A percentile compares a stretch with the other conserved stretches of the same genome.
phyloP scores from a whole-genome alignment of 2,888 invertebrate genomes.

The Mamestra brassicae region DNA sequence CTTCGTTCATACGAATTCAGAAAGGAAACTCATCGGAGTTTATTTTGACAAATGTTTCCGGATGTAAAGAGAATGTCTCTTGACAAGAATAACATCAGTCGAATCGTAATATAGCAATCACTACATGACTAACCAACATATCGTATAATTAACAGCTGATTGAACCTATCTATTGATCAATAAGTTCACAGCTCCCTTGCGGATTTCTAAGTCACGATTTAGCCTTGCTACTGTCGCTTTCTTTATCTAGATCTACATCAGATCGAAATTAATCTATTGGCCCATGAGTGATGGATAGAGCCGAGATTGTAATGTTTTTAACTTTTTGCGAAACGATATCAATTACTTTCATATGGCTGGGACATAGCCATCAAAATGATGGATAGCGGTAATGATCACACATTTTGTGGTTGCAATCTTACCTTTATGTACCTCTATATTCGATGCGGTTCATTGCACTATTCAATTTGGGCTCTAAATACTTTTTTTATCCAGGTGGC shows the following conservation, averaged over 20 bases:
- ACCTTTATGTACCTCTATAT: not conserved
- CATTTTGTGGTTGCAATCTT: conserved; percentile 28
- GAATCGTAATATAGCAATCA: conserved; percentile 33
- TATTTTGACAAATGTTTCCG: too few species aligned
- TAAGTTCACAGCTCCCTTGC: conserved; percentile 32
- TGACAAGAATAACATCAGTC: not conserved
- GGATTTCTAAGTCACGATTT: conserved; percentile 55
- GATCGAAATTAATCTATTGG: conserved; percentile 21
- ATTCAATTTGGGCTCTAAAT: conserved; percentile 2
- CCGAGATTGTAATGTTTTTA: conserved; percentile 11
- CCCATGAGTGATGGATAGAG: conserved; percentile 9
- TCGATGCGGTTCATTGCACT: conserved; percentile 24
- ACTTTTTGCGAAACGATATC: conserved; percentile 32
- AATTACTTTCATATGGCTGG: conserved; percentile 22
- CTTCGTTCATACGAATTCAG: too few species aligned
- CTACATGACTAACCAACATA: conserved; percentile 4
- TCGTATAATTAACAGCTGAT: conserved; percentile 50
- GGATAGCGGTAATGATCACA: conserved; percentile 35
- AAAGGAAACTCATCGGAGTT: too few species aligned
- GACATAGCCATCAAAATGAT: conserved; percentile 30
- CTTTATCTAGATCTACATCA: conserved; percentile 54
- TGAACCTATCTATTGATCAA: conserved; percentile 41
- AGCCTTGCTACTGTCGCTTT: conserved; percentile 51
- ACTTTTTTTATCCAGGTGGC: conserved; percentile 2
- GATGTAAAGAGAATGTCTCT: not conserved